Base-by-base conservation (phyloP, 2,888 invertebrate genomes). In the Drosophila nigricruria region DNA sequence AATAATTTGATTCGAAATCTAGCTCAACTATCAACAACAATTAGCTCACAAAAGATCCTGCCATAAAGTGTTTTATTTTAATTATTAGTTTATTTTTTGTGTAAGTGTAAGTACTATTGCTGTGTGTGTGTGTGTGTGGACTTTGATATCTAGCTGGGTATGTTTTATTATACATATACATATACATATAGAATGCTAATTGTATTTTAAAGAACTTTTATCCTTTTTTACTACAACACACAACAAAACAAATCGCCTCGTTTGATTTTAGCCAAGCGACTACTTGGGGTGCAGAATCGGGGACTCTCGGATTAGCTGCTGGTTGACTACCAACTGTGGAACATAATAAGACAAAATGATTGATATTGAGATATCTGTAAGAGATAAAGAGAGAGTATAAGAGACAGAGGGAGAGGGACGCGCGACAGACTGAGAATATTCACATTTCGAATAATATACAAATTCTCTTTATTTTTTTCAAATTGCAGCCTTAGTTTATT, bases 201-300 rank as follows among this genome's bases (percentile, higher is more conserved):
- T 52, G 65, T 82, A 81, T n/a, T 82, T 71, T 82, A 81, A 82
- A 68, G 61, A 53, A 67, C 54, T 71, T 68, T 64, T 71, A 68
- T 59, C 42, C 59, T 43, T 52, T 64, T 68, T 57, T 65, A 70
- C 65, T 66, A 82, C 59, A 73, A 76, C 38, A 42, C 52, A 70
- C 49, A 65, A 64, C 27, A 69, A 60, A 70, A 54, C 62, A 77
- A 83, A 79, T 58, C 73, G 53, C 79, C 49, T 82, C 82, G 66
- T 82, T 82, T 83, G 82, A 84, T 83, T 83, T 78, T 79, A 79
- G 78, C 74, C 73, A 76, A 77, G 65, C 66, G 59, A 65, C 74
- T 23, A 61, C 63, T 68, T 67, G 73, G 73, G 61, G 60, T 67
- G 56, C 65, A 60, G 58, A 18, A 47, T 47, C 52, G 59, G 69